A percentile compares a stretch with the other conserved stretches of the same genome.
These are phyloP conservation scores for Pristionchus maxplancki DNA, from an alignment of 2,888 invertebrate species.

Conservation along the genomic window DNA sequence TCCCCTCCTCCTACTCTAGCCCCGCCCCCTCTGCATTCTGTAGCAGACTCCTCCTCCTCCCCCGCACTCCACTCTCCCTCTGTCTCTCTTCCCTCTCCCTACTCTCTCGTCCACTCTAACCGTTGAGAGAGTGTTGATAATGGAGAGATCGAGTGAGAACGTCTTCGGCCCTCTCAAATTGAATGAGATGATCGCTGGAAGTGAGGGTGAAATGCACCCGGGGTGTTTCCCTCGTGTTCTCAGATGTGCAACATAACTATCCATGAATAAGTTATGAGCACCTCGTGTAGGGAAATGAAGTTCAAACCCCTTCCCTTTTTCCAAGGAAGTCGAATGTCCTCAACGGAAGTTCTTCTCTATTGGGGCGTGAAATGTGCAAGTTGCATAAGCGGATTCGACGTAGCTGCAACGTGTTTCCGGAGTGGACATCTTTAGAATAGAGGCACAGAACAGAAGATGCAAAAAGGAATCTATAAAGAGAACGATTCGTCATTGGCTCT, in stretches of 20 bases:
- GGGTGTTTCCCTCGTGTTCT: constrained; percentile 12
- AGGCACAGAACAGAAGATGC: neutral
- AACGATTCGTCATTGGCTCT: neutral
- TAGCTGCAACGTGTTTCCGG: neutral
- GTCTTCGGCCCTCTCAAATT: neutral
- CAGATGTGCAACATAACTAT: neutral
- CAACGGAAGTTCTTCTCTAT: neutral
- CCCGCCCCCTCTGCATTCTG: constrained; percentile 35
- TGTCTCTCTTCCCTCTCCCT: neutral
- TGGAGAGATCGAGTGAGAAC: neutral
- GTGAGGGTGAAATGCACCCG: neutral
- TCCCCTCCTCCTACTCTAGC: neutral
- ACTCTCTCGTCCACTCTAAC: neutral
- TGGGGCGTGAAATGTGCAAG: constrained; percentile 11
- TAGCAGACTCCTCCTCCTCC: constrained; percentile 35
- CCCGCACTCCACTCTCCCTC: constrained; percentile 18
- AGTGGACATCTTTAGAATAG: neutral
- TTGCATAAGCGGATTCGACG: neutral
- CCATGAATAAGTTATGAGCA: neutral
- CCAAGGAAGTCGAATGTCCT: neutral
- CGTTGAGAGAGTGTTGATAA: neutral
- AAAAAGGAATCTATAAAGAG: constrained; percentile 15
- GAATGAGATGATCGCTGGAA: neutral
- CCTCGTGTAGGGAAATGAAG: neutral
- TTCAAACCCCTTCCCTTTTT: neutral